A percentile compares a stretch with the other conserved stretches of the same genome.
These are phyloP conservation scores for Rachycentron canadum DNA, from an alignment of 2,797 vertebrate species.

Conservation along the genomic window DNA sequence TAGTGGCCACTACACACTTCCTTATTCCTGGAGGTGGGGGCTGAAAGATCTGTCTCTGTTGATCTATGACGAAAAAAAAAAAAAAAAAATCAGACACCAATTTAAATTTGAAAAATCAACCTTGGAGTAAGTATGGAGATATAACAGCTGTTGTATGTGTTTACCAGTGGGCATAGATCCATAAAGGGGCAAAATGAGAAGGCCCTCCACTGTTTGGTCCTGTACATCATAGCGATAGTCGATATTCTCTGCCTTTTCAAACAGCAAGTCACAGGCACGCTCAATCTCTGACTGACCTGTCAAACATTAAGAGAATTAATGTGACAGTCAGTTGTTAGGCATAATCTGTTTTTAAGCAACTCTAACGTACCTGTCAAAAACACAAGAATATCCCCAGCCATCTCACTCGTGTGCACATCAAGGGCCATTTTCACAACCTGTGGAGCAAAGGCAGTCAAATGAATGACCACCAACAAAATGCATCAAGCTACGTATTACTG, in stretches of 20 bases:
- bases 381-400: conserved; percentile 94
- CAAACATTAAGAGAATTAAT: conserved; percentile 29
- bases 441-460: conserved; percentile 21
- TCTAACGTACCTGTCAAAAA: conserved; percentile 92
- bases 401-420: conserved; percentile 93
- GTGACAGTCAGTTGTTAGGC: neutral
- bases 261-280: conserved; percentile 93
- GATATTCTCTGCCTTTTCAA: conserved; percentile 92
- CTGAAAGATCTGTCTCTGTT: conserved; percentile 96
- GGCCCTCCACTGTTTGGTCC: conserved; percentile 90
- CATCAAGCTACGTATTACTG: neutral
- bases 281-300: conserved; percentile 97
- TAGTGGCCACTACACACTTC: conserved; percentile 97
- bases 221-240: conserved; percentile 94
- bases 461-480: neutral
- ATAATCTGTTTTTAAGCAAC: neutral
- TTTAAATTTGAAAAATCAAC: neutral
- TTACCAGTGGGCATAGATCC: conserved; percentile 98
- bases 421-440: conserved; percentile 93
- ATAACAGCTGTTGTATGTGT: neutral
- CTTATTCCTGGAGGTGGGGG: conserved; percentile 92
- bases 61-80: conserved; percentile 84
- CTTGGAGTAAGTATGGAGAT: neutral
- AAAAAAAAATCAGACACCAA: neutral
- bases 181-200: conserved; percentile 96